Conservation (phyloP, 2,797 vertebrate genomes). For the Australoheros facetus region DNA sequence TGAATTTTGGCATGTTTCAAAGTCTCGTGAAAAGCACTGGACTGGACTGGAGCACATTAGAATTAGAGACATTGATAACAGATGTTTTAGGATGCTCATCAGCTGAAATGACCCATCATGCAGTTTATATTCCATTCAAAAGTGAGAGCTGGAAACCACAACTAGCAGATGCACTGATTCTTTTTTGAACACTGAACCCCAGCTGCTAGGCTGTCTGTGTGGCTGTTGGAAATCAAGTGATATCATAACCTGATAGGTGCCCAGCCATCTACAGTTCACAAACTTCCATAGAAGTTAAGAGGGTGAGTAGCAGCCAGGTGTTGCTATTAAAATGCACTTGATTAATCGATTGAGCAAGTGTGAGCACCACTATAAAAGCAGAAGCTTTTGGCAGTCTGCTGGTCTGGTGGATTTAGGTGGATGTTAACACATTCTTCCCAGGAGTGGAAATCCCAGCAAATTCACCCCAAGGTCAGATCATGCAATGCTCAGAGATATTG, state of each 20-base stretch:
- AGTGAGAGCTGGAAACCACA: not conserved
- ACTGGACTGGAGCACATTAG: not conserved
- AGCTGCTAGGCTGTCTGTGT: conserved; percentile 1
- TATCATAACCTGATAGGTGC: not conserved
- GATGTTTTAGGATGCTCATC: not conserved
- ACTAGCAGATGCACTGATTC: not conserved
- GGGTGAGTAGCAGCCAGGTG: not conserved
- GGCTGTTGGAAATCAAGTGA: not conserved
- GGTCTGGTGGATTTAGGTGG: too few species aligned
- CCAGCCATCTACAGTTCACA: not conserved
- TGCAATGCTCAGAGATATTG: too few species aligned
- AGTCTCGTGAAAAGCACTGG: not conserved
- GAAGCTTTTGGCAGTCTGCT: too few species aligned
- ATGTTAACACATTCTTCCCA: too few species aligned
- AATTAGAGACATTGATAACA: not conserved
- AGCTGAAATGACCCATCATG: not conserved
- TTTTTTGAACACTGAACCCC: not conserved
- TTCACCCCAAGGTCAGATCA: too few species aligned
- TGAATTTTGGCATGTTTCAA: not conserved
- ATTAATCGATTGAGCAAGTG: not conserved
- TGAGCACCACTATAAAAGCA: too few species aligned
- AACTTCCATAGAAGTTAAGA: not conserved
- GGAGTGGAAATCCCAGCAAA: too few species aligned
- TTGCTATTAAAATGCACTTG: not conserved
- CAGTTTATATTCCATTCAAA: not conserved